Evolutionary conservation across 1,140 invertebrate genomes (phyloP).

Genomic region (Wasmannia auropunctata): DNA sequence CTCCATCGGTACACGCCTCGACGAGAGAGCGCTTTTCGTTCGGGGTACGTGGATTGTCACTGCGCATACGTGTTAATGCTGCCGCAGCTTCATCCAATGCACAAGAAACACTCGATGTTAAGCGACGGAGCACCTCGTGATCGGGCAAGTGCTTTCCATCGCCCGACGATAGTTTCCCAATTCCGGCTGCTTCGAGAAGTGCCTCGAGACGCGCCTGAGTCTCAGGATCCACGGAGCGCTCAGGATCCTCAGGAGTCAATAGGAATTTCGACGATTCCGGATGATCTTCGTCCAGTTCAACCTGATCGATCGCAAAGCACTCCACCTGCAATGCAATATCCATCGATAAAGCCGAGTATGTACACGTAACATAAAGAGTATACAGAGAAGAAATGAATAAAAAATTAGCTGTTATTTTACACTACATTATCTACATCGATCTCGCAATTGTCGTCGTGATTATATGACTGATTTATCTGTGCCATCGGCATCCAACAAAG

Average conservation of each 20-base stretch:
- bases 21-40: conserved; percentile 89
- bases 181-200: conserved; percentile 94
- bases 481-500: neutral
- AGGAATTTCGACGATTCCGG: conserved; percentile 92
- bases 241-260: conserved; percentile 90
- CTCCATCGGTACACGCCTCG: conserved; percentile 96
- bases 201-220: conserved; percentile 95
- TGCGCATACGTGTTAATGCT: conserved; percentile 96
- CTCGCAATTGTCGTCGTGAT: neutral
- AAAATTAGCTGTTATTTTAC: neutral
- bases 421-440: neutral
- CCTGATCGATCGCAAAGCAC: conserved; percentile 89
- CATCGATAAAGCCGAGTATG: neutral
- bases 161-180: conserved; percentile 89
- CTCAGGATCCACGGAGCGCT: conserved; percentile 94
- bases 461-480: neutral
- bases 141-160: conserved; percentile 92
- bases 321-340: conserved; percentile 86
- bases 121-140: conserved; percentile 92
- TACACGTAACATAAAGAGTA: neutral
- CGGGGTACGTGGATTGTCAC: conserved; percentile 89
- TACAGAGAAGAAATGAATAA: neutral
- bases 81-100: conserved; percentile 98
- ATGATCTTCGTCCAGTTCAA: conserved; percentile 89
- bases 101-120: conserved; percentile 96